Base-by-base conservation (phyloP, 2,888 invertebrate genomes). In the Ophion slaviceki region DNA sequence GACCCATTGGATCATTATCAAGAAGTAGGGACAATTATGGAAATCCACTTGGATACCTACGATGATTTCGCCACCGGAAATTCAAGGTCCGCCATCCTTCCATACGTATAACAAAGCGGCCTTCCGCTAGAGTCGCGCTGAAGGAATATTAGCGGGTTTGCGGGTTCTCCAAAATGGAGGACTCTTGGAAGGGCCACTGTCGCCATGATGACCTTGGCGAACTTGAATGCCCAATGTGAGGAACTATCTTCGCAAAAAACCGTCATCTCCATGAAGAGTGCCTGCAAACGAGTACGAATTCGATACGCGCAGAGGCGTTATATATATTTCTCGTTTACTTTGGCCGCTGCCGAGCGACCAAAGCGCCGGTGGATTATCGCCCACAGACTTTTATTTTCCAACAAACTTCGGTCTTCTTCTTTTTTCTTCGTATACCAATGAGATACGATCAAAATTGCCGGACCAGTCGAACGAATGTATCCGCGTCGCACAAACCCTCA, bases 371-470 rank as follows among this genome's bases (percentile, higher is more conserved):
- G 53, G 14, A 14, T 53, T 47, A 24, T 40, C 14, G 20, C 24
- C 53, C 28, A 28, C 28, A 17, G 11, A 28, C 70, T 47, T 32
- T 70, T 53, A 17, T 32, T 70, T 53, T 53, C 17, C 17, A 24
- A 53, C 47, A 28, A 78, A 59, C 14, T 7, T 20, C 53, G 14
- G 11, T 57, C 24, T 64, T 57, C 40, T n/a, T 28, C n/a, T 14
- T 20, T 24, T 20, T 40, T 57, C 24, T 75, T 57, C 40, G n/a
- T 28, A 47, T 70, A 24, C 40, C 70, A 17, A 28, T 47, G 28
- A 70, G 70, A 70, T 53, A 70, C 53, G 70, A 70, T 10, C 53
- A 32, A 70, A 28, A 70, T 68, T 28, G 28, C 17, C 20, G 68
- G 45, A 68, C 45, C 47, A 70, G 28, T 17, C 17, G 53, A 53